Base-by-base conservation (phyloP, 2,888 invertebrate species). In the Spicauda simplicius region DNA sequence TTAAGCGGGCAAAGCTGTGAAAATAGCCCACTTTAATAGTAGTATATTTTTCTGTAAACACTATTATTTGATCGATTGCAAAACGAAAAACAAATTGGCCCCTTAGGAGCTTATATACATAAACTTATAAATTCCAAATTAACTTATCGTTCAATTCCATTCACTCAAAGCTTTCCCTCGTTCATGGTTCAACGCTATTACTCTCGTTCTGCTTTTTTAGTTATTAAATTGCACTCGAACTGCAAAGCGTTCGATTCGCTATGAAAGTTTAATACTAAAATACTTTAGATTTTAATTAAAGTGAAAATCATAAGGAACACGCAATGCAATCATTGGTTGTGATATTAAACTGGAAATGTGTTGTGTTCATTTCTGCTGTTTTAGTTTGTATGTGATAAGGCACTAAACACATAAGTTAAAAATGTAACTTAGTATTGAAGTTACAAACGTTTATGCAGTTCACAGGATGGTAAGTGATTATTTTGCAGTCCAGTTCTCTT, bases 201-300 rank as follows among this genome's bases (percentile, higher is more conserved):
- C 30, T 6, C 33, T 33, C 60, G 33, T 33, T 60, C 33, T 30
- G 18, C 64, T 50, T 50, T 64, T 64, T 57, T 20, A 64, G 30
- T 56, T 57, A 64, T 57, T 57, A 50, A 57, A 57, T 64, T 57
- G 41, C 16, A 57, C 64, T 50, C 33, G 25, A 57, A 64, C 33
- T 55, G 33, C 48, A 33, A 57, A 50, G 56, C 55, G 20, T 55
- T 56, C 20, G 18, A 63, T 63, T 62, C 19, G 55, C 20, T 45
- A 3, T 18, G 18, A 55, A 52, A 14, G 33, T 33, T 61, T 50
- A 64, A 57, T 45, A 10, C 14, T 45, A 48, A 63, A 56, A 56
- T 33, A n/a, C 14, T 48, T 55, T 48, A 19, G 48, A 33, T 48
- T 62, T 62, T 33, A 62, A 20, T 54, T 62, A n/a, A 58, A 45